Conservation (phyloP, 1,140 invertebrate species). For the Ceratina calcarata region DNA sequence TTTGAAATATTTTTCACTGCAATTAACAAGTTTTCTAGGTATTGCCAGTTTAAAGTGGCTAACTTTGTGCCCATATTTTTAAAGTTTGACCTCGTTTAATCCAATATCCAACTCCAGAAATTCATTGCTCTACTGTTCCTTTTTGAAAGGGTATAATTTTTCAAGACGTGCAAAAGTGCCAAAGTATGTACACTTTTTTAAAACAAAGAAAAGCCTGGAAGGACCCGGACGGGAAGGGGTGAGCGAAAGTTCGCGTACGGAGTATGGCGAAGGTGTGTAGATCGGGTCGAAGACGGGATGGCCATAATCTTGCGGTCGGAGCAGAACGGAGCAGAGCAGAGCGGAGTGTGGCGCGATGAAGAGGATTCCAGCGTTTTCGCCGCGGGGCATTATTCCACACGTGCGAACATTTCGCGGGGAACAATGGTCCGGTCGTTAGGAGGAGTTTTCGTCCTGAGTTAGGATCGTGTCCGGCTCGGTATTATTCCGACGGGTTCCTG, state of each 20-base stretch:
- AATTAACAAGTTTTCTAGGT: no score
- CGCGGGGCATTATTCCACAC: slow-evolving; percentile 56
- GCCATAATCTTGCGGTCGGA: not conserved
- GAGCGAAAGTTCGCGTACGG: not conserved
- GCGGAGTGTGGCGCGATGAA: slow-evolving; percentile 19
- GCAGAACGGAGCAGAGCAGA: not conserved
- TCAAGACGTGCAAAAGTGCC: no score
- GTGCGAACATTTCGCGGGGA: slow-evolving; percentile 63
- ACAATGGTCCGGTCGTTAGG: slow-evolving; percentile 61
- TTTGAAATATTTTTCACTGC: no score
- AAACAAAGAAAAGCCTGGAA: not conserved
- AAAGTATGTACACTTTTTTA: not conserved
- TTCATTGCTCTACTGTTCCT: no score
- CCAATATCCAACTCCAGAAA: not conserved
- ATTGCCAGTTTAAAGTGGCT: no score
- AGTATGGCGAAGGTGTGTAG: not conserved
- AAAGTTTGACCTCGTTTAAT: no score
- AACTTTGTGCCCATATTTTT: no score
- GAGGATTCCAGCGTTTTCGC: slow-evolving; percentile 43
- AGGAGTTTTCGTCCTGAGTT: slow-evolving; percentile 52
- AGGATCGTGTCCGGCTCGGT: slow-evolving; percentile 37
- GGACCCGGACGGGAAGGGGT: no score
- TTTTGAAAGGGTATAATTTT: no score
- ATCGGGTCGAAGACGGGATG: not conserved
- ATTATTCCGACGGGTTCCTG: slow-evolving; percentile 51